Percentiles rank a stretch among this genome's conserved stretches.
phyloP scores from a whole-genome alignment of 2,113 vertebrate genomes.

The Nycticebus coucang region DNA sequence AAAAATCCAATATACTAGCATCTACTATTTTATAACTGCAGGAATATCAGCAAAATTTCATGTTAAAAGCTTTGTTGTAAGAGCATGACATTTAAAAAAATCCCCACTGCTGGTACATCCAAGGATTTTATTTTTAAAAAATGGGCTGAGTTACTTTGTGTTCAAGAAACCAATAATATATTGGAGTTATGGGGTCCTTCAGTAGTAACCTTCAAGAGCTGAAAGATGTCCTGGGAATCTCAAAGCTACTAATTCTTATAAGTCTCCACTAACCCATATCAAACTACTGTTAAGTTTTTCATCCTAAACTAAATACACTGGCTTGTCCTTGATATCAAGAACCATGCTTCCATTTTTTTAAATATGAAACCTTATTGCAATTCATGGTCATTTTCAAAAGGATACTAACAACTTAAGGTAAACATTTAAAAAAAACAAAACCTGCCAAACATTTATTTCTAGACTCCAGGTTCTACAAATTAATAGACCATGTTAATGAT shows the following conservation, averaged over 20 bases:
- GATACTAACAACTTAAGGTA: not conserved
- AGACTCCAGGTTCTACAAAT: not conserved
- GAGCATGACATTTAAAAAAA: not conserved
- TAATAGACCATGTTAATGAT: not conserved
- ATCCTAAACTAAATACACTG: not conserved
- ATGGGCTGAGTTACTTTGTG: constrained; percentile 11
- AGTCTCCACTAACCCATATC: not conserved
- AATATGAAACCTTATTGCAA: not conserved
- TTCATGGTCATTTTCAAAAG: not conserved
- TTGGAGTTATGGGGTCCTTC: not conserved
- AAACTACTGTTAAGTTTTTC: not conserved
- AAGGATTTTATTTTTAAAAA: constrained; percentile 46
- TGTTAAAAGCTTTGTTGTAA: constrained; percentile 15
- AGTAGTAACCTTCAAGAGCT: not conserved
- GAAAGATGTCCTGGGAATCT: constrained; percentile 2
- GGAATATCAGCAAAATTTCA: constrained; percentile 35
- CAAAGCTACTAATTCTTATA: not conserved
- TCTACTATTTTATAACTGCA: not conserved
- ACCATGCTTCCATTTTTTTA: constrained; percentile 17
- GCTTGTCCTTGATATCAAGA: not conserved
- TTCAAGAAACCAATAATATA: constrained; percentile 44
- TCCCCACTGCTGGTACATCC: not conserved
- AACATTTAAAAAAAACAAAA: not conserved
- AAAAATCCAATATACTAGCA: constrained; percentile 2
- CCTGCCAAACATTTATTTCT: not conserved